Evolutionary conservation across 2,888 invertebrate genomes (phyloP).

Genomic region (Podabrus alpinus): DNA sequence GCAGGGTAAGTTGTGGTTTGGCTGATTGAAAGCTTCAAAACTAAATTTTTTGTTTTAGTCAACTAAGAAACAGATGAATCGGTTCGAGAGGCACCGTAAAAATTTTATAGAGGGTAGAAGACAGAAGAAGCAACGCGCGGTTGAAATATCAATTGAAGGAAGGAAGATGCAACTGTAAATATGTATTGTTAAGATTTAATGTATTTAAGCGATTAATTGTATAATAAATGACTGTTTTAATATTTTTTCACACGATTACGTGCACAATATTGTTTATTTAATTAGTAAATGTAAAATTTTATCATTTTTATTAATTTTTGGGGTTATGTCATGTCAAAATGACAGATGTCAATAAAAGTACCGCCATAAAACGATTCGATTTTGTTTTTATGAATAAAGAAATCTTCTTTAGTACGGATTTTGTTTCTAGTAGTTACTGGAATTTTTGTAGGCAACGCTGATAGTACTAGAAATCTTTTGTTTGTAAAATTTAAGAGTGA

Average conservation of each 20-base stretch:
- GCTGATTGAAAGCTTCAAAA: background rate
- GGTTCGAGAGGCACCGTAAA: conserved; percentile 92
- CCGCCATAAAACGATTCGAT: no score
- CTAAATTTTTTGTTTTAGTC: conserved; percentile 57
- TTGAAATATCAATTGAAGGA: conserved; percentile 95
- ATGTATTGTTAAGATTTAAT: background rate
- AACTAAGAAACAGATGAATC: conserved; percentile 81
- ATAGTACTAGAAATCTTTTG: no score
- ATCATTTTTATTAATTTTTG: no score
- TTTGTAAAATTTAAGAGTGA: no score
- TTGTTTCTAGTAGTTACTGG: no score
- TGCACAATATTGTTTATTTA: background rate
- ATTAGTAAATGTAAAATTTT: no score
- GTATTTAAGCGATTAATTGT: background rate
- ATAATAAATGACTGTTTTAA: background rate
- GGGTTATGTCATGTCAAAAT: no score
- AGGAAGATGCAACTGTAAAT: conserved; percentile 74
- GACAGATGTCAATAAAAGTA: no score
- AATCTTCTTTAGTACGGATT: no score
- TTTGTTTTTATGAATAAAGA: no score
- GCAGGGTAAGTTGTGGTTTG: conserved; percentile 62
- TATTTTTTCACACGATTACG: background rate
- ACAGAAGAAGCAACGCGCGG: conserved; percentile 80
- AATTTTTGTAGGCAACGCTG: no score
- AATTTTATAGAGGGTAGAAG: conserved; percentile 86